These are phyloP conservation scores for Lepetodrilus schrolli DNA, from an alignment of 2,888 invertebrate species.

Conservation along the genomic window DNA sequence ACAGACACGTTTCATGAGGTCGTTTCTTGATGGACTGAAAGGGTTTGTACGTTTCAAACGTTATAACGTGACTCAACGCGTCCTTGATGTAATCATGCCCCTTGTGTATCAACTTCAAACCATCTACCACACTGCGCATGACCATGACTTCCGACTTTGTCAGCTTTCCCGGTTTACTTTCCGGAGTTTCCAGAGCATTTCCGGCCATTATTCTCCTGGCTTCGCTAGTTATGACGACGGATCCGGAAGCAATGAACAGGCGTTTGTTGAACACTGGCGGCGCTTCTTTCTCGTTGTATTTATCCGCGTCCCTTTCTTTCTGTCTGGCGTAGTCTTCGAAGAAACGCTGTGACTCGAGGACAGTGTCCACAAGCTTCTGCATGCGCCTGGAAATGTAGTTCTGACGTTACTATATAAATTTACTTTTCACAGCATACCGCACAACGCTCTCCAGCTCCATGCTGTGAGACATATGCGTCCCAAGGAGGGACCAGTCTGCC, in stretches of 20 bases:
- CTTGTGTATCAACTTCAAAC: slow-evolving; percentile 61
- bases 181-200: slow-evolving; percentile 40
- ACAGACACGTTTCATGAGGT: slow-evolving; percentile 51
- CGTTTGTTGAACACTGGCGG: slow-evolving; percentile 63
- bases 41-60: slow-evolving; percentile 56
- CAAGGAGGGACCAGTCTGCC: too few relatives aligned
- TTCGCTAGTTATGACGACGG: slow-evolving; percentile 61
- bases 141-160: slow-evolving; percentile 52
- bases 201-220: slow-evolving; percentile 56
- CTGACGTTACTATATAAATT: too few relatives aligned
- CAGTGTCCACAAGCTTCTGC: slow-evolving; percentile 50
- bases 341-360: slow-evolving; percentile 50
- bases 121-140: slow-evolving; percentile 61
- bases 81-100: slow-evolving; percentile 64
- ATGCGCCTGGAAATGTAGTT: slow-evolving; percentile 48
- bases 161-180: slow-evolving; percentile 43
- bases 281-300: slow-evolving; percentile 52
- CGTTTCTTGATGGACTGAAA: slow-evolving; percentile 57
- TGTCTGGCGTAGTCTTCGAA: slow-evolving; percentile 46
- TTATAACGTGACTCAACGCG: slow-evolving; percentile 56
- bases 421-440: too few relatives aligned
- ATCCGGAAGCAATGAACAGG: slow-evolving; percentile 56
- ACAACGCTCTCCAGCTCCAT: too few relatives aligned
- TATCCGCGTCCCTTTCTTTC: slow-evolving; percentile 42
- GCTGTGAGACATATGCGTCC: too few relatives aligned